Conservation (phyloP, 2,888 invertebrate species). For the Spisula subtruncata region DNA sequence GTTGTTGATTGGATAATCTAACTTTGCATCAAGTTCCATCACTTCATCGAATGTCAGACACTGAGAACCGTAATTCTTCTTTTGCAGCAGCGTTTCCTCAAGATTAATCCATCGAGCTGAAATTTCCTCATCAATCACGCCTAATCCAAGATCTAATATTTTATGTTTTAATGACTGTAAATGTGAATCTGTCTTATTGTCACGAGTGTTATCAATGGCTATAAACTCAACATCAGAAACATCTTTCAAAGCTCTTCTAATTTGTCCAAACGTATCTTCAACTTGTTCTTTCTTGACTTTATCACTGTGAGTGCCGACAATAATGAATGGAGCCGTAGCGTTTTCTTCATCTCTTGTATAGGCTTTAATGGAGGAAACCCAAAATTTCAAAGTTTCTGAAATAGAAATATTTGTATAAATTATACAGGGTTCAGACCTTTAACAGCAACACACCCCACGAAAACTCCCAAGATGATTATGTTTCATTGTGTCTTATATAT, state of each 20-base stretch:
- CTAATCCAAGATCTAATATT: slow-evolving; percentile 49
- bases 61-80: not conserved
- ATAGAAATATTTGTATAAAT: no score
- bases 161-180: slow-evolving; percentile 32
- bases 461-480: no score
- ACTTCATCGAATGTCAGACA: slow-evolving; percentile 32
- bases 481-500: no score
- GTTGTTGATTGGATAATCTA: slow-evolving; percentile 43
- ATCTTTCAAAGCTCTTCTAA: not conserved
- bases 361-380: slow-evolving; percentile 53
- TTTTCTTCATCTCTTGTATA: slow-evolving; percentile 42
- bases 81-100: slow-evolving; percentile 34
- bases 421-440: no score
- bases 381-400: slow-evolving; percentile 57
- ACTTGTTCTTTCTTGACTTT: slow-evolving; percentile 29
- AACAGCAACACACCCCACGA: no score
- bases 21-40: slow-evolving; percentile 26
- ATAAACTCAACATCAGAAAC: slow-evolving; percentile 38
- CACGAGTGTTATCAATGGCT: slow-evolving; percentile 48
- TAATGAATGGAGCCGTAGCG: slow-evolving; percentile 45
- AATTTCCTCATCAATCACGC: slow-evolving; percentile 49
- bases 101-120: slow-evolving; percentile 57
- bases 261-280: not conserved
- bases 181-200: not conserved
- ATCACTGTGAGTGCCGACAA: slow-evolving; percentile 58